A percentile compares a stretch with the other conserved stretches of the same genome.
Conservation (phyloP, 2,888 invertebrate genomes). For the Ophraella communa region DNA sequence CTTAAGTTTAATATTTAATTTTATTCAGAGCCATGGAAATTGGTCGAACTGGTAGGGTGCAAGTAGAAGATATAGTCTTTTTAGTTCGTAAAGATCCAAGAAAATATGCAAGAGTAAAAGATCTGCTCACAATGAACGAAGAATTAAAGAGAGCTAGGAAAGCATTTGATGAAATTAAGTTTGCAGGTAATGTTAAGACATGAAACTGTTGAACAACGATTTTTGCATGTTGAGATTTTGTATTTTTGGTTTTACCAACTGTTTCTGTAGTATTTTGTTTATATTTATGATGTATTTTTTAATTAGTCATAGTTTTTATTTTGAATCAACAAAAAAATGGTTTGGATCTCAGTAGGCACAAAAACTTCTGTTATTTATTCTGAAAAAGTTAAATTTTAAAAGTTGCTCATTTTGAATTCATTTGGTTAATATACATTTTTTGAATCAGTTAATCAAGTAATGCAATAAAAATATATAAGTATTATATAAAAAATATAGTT, state of each 20-base stretch:
- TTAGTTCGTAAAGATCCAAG: slow-evolving; percentile 93
- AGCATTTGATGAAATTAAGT: slow-evolving; percentile 99
- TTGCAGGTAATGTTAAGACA: slow-evolving; percentile 72
- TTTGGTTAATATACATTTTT: too few relatives aligned
- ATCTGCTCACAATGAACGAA: slow-evolving; percentile 97
- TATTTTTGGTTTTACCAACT: neutral
- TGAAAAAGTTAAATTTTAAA: too few relatives aligned
- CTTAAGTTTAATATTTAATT: neutral
- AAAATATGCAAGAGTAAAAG: slow-evolving; percentile 97
- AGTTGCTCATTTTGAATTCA: too few relatives aligned
- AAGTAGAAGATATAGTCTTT: slow-evolving; percentile 97
- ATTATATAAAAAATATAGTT: too few relatives aligned
- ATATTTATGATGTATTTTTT: neutral
- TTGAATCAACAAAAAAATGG: too few relatives aligned
- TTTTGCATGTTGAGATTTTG: neutral
- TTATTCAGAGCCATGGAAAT: slow-evolving; percentile 90
- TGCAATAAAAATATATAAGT: neutral
- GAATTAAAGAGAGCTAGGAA: slow-evolving; percentile 98
- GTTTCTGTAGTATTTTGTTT: neutral
- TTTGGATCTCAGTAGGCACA: too few relatives aligned
- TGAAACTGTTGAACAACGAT: neutral
- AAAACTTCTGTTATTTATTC: too few relatives aligned
- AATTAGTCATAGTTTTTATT: too few relatives aligned
- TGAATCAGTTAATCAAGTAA: neutral
- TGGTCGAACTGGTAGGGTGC: slow-evolving; percentile 93